Conservation (phyloP, 2,797 vertebrate species). For the Urocyon cinereoargenteus region DNA sequence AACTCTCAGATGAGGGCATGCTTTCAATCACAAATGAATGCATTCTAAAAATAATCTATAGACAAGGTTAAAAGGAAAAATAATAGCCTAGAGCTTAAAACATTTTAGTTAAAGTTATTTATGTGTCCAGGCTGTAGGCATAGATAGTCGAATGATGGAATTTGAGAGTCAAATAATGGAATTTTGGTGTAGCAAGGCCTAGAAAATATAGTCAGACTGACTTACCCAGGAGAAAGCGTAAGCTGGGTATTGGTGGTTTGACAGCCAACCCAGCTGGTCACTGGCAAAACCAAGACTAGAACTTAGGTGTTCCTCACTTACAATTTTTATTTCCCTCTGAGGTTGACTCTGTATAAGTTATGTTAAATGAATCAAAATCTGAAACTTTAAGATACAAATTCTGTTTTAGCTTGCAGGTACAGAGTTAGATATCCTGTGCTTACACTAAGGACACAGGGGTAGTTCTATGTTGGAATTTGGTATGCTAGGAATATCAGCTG, state of each 20-base stretch:
- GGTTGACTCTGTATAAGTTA: background rate
- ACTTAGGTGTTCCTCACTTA: background rate
- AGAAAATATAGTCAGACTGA: background rate
- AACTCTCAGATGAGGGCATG: background rate
- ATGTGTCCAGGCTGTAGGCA: background rate
- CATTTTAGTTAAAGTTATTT: constrained; percentile 39
- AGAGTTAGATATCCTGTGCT: constrained; percentile 4
- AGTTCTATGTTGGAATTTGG: constrained; percentile 30
- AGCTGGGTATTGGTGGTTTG: background rate
- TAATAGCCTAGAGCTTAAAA: background rate
- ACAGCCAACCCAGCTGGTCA: background rate
- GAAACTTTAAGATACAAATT: background rate
- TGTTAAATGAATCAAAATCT: constrained; percentile 40
- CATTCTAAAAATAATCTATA: constrained; percentile 40
- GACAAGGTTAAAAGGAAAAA: background rate
- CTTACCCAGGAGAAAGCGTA: background rate
- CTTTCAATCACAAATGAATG: background rate
- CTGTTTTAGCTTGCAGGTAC: constrained; percentile 13
- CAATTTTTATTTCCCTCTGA: background rate
- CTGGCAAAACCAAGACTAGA: background rate
- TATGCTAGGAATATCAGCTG: background rate
- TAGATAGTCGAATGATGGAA: background rate
- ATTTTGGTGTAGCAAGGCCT: constrained; percentile 27
- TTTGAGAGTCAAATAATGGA: background rate
- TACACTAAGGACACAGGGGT: background rate